Evolutionary conservation across 2,888 invertebrate genomes (phyloP).

Genomic region (Stenodema calcarata): DNA sequence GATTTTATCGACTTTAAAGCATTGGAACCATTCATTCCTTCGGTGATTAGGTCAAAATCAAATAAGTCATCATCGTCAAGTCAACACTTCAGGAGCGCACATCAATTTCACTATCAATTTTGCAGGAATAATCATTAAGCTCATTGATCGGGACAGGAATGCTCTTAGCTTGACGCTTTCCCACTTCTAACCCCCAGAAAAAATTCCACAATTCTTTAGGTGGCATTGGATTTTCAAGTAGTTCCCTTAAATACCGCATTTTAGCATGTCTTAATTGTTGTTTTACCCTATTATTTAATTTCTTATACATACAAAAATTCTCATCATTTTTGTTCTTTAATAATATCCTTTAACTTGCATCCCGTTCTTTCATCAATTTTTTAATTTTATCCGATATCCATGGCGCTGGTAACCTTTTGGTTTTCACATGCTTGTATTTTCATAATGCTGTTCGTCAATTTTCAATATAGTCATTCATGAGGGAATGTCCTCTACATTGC

Average conservation of each 20-base stretch:
- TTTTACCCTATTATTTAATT: neutral
- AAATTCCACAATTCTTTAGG: conserved; percentile 1
- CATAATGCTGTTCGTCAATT: neutral
- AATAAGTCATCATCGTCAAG: too few relatives aligned
- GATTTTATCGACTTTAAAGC: too few relatives aligned
- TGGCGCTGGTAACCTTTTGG: neutral
- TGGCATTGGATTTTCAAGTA: neutral
- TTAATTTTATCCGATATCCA: neutral
- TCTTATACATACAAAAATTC: neutral
- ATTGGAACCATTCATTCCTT: too few relatives aligned
- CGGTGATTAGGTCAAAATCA: too few relatives aligned
- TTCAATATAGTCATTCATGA: neutral
- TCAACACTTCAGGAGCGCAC: too few relatives aligned
- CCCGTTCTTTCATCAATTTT: neutral
- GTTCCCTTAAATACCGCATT: neutral
- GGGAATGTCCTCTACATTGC: too few relatives aligned
- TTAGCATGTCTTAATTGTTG: neutral
- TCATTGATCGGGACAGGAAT: neutral
- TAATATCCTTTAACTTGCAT: neutral
- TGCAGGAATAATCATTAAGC: neutral
- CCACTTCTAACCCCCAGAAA: neutral
- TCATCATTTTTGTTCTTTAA: neutral
- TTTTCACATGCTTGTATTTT: neutral
- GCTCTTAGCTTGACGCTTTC: neutral
- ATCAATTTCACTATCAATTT: neutral